A percentile compares a stretch with the other conserved stretches of the same genome.
phyloP scores from a whole-genome alignment of 2,113 vertebrate genomes.

The Heterotilapia buettikoferi region DNA sequence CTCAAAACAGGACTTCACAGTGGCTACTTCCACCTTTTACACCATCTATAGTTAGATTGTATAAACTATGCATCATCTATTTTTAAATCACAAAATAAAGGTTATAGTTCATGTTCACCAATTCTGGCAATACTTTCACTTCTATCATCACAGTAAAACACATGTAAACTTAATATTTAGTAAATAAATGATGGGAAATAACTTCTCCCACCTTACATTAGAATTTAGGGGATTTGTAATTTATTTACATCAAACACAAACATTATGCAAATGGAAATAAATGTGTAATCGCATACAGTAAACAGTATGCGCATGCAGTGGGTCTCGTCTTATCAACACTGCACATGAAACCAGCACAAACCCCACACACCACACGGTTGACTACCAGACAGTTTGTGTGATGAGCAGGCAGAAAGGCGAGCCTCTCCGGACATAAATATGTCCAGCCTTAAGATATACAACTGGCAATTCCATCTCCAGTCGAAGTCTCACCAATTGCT shows the following conservation, averaged over 20 bases:
- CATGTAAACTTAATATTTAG: background rate
- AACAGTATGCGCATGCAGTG: background rate
- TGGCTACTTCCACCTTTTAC: background rate
- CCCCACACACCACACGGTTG: background rate
- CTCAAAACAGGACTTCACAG: background rate
- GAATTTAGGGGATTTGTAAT: background rate
- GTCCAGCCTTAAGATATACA: conserved; percentile 57
- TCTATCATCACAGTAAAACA: background rate
- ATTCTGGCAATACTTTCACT: background rate
- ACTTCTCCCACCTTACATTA: background rate
- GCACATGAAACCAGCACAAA: background rate
- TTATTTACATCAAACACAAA: background rate
- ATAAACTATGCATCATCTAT: background rate
- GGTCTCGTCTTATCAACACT: background rate
- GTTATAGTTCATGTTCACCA: background rate
- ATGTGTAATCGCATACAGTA: background rate
- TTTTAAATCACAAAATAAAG: background rate
- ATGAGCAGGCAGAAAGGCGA: conserved; percentile 61
- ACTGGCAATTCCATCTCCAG: conserved; percentile 46
- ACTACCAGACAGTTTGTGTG: conserved; percentile 24
- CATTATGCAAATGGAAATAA: background rate
- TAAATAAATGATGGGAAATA: background rate
- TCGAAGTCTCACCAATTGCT: conserved; percentile 52
- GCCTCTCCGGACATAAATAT: conserved; percentile 55
- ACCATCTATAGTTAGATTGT: background rate